Evolutionary conservation across 2,888 invertebrate species (phyloP), one percentile per base, ranked within the genome.

Genomic region (Drosophila imparisetae): DNA sequence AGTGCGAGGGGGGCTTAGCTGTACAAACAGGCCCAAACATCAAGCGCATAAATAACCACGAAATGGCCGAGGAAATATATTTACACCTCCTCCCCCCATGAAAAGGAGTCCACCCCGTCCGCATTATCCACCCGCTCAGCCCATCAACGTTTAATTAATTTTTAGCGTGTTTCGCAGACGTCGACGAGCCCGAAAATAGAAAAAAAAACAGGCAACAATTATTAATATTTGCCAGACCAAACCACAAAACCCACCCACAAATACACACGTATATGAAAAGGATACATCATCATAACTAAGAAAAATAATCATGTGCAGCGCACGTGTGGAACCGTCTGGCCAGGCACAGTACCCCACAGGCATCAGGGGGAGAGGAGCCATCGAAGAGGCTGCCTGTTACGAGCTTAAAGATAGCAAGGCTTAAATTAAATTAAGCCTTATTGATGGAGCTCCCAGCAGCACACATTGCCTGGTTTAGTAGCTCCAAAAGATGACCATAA

Each of bases 381-480:
- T 3, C 13, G 57, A 36, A 61, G 21, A 30, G 50, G 55, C 54
- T 40, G 45, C 58, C 55, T 40, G 61, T 52, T 60, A 40, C 36
- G 42, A 65, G 72, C 86, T 85, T 73, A 66, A 82, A 85, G 90
- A 83, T 89, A 86, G 70, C 86, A 53, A 34, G 62, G 64, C 66
- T 77, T 73, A 85, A 87, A 87, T 87, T 84, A 81, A 89, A 90
- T 90, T 76, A 87, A 90, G 86, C 88, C 66, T 90, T 90, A 90
- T 87, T 90, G 86, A 87, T 90, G 90, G 72, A 63, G 63, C 76
- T 24, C n/a, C 11, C 45, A 49, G 11, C 61, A n/a, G 64, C 45
- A 40, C 24, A 24, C 45, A 45, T 45, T 45, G 45, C 34, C 70
- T 65, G 69, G 67, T 67, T 66, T 66, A 70, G 66, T 63, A 53